Evolutionary conservation across 2,797 vertebrate genomes (phyloP), one percentile per base, ranked within the genome.

Genomic region (Acipenser oxyrinchus): DNA sequence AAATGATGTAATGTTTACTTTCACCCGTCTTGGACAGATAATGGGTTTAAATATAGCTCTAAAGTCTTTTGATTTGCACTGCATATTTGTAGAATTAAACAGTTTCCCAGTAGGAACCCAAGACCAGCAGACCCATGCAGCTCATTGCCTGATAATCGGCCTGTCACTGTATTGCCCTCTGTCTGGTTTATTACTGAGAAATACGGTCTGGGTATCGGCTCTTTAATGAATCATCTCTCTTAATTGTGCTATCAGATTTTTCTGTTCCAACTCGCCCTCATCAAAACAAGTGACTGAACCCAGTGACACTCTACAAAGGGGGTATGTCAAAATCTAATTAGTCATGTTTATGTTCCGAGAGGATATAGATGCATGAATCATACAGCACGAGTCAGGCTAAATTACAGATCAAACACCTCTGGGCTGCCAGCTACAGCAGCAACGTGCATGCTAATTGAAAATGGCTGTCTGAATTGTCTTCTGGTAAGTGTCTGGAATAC

Each of bases 1-100:
- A 57, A 68, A 75, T 82, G 74, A 84, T 69, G 79, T 79, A 77
- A 76, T 83, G 74, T 83, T 80, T 80, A 49, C 74, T 77, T 79
- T 77, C 71, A 77, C 74, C 70, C 78, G 2, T 37, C 71, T 67
- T 71, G 78, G 64, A 68, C 53, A 72, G 74, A 81, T 77, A 67
- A 67, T 65, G 73, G 68, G 79, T 71, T 69, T 71, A 18, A 18
- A 18, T 18, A 18, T 18, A 18, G 15, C 15, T 37, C 23, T 37
- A 37, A 37, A 37, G 23, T 37, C 23, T 37, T 37, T 37, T 37
- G 23, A 37, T 37, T 37, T 37, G 23, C 23, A 37, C 2, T 37
- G 69, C 69, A 68, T 69, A 70, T 76, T 65, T 65, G 68, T 66
- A 9, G 52, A 71, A 72, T 69, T 72, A 49, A 66, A 70, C 51